These are phyloP conservation scores for Nothura maculosa DNA, from an alignment of 2,797 vertebrate species.

Conservation along the genomic window DNA sequence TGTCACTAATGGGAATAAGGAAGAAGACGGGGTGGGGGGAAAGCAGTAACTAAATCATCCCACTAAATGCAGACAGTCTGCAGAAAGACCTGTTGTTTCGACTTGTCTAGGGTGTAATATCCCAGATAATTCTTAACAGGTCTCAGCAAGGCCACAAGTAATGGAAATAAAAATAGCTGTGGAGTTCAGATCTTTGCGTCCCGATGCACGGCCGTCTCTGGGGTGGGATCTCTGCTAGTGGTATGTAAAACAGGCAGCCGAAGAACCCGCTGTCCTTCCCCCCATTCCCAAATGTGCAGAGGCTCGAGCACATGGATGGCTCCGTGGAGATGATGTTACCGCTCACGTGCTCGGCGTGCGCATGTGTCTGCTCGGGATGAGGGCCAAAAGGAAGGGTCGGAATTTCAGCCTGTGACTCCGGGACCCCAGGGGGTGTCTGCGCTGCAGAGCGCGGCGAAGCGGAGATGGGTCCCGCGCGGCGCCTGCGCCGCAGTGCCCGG, in stretches of 20 bases:
- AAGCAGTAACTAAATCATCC: constrained; percentile 70
- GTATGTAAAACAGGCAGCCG: constrained; percentile 6
- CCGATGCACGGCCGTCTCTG: neutral
- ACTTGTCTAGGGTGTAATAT: constrained; percentile 63
- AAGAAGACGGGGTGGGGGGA: constrained; percentile 53
- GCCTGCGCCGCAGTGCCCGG: neutral
- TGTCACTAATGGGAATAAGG: constrained; percentile 75
- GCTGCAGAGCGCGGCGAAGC: neutral
- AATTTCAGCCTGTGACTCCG: neutral
- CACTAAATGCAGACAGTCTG: constrained; percentile 53
- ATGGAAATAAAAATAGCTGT: constrained; percentile 56
- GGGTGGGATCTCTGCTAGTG: constrained; percentile 24
- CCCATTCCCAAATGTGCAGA: neutral
- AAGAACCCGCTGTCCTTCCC: constrained; percentile 49
- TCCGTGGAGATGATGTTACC: neutral
- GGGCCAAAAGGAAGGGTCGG: constrained; percentile 36
- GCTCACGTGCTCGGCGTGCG: constrained; percentile 10
- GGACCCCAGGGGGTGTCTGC: neutral
- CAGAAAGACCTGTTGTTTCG: constrained; percentile 64
- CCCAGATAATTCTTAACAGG: constrained; percentile 53
- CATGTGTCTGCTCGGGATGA: constrained; percentile 21
- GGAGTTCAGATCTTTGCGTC: neutral
- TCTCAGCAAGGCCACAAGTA: constrained; percentile 40
- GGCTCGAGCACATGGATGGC: constrained; percentile 6
- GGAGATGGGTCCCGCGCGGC: neutral